Evolutionary conservation across 2,888 invertebrate genomes (phyloP).

Genomic region (Acleris laterana): DNA sequence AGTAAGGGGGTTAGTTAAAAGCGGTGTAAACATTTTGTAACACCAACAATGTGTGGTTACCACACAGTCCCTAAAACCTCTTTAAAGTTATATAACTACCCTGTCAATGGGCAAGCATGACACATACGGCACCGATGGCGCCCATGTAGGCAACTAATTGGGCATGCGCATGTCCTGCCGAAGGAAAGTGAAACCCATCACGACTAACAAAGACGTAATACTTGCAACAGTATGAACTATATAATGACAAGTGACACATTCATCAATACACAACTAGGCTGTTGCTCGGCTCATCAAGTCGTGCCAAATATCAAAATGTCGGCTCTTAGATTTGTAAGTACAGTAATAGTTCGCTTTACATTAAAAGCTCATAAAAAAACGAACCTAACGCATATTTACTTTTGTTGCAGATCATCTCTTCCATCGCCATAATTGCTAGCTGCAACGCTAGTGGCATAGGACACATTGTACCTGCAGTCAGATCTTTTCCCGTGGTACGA

Average conservation of each 20-base stretch:
- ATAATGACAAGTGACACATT: conserved; percentile 74
- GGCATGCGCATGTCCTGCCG: conserved; percentile 73
- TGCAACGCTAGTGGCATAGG: conserved; percentile 74
- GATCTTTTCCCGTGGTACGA: conserved; percentile 69
- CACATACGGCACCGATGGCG: conserved; percentile 70
- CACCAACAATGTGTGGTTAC: conserved; percentile 38
- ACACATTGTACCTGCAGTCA: conserved; percentile 63
- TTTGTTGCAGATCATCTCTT: conserved; percentile 62
- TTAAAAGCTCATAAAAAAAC: too few species aligned
- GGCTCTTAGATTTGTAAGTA: conserved; percentile 73
- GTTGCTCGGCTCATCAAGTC: conserved; percentile 71
- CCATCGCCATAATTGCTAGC: conserved; percentile 68
- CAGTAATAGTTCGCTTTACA: background rate
- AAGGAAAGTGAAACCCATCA: conserved; percentile 79
- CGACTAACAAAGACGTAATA: conserved; percentile 70
- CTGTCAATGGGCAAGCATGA: conserved; percentile 63
- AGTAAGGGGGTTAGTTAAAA: too few species aligned
- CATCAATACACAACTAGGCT: conserved; percentile 68
- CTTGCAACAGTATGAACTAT: conserved; percentile 83
- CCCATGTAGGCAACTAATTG: conserved; percentile 69
- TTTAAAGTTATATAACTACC: conserved; percentile 66
- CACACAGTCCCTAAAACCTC: conserved; percentile 49
- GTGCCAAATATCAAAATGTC: conserved; percentile 64
- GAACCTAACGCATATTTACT: conserved; percentile 17
- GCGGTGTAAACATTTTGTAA: background rate